Base-by-base conservation (phyloP, 2,888 invertebrate genomes). In the Drosophila ezoana region DNA sequence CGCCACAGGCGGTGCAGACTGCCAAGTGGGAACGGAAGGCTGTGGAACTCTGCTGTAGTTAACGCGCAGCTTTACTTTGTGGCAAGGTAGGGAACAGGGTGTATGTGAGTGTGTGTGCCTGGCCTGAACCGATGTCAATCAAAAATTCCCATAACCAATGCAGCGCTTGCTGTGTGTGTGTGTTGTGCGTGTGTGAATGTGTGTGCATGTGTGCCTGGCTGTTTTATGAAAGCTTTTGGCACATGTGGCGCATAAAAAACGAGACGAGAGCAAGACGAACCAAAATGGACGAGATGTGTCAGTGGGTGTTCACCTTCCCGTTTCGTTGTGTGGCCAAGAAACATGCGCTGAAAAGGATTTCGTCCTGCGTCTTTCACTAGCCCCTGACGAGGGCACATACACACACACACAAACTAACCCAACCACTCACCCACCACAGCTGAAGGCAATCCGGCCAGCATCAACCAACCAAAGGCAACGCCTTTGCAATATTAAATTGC, bases 101-200 rank as follows among this genome's bases (percentile, higher is more conserved):
- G 18, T 52, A 28, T n/a, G 18, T n/a, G 14, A 41, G 20, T 32
- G 14, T 23, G 47, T 67, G 70, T 48, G 53, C 49, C 58, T 64
- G 62, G 53, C 71, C 80, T 69, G 76, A 87, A 80, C 87, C 87
- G 84, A 84, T 89, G 89, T 89, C 89, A 89, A 89, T 89, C 90
- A 89, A 89, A 87, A 89, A 89, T 89, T 89, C 86, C 84, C 88
- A 82, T 83, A 88, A 76, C 87, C 84, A 81, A 89, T 84, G 89
- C 89, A 81, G 76, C 64, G 54, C 52, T 56, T 35, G 54, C 41
- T 44, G 13, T 45, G 11, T 57, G 4, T 57, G 4, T 63, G 51
- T 40, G 18, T 28, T 57, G 18, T 64, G 37, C 63, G 49, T 60
- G 54, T 65, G 35, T 35, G 11, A 33, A 45, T 44, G 13, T 45